Percentiles rank a stretch among this genome's conserved stretches.
Conservation (phyloP, 2,797 vertebrate genomes). For the Peromyscus attwateri region DNA sequence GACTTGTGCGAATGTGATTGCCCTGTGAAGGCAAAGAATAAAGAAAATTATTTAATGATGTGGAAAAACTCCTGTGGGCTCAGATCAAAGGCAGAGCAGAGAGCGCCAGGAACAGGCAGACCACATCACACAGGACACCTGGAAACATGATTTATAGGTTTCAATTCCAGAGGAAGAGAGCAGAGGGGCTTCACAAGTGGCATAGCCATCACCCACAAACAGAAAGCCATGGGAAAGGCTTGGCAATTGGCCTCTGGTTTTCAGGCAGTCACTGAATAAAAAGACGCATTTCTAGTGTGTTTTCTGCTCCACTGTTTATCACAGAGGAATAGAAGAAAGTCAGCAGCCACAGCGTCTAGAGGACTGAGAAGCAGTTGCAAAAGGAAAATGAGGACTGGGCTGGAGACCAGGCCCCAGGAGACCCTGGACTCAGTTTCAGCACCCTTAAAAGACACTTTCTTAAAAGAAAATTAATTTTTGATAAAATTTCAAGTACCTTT, state of each 20-base stretch:
- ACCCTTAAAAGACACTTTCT: not conserved
- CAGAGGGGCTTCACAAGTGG: not conserved
- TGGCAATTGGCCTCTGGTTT: not conserved
- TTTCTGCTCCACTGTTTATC: not conserved
- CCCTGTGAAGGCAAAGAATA: conserved; percentile 24
- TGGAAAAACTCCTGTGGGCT: conserved; percentile 20
- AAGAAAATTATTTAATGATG: conserved; percentile 59
- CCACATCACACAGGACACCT: not conserved
- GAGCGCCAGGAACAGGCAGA: not conserved
- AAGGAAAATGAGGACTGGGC: not conserved
- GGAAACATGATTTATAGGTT: not conserved
- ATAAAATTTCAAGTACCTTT: not conserved
- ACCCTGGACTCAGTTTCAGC: not conserved
- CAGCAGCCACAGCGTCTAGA: not conserved
- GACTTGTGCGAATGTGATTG: conserved; percentile 48
- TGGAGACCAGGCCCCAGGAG: not conserved
- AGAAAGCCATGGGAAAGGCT: not conserved
- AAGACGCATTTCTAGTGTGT: not conserved
- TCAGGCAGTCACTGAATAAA: not conserved
- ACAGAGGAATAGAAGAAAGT: not conserved
- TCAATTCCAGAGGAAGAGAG: not conserved
- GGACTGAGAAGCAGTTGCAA: not conserved
- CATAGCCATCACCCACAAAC: not conserved
- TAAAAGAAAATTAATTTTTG: not conserved
- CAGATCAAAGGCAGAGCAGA: not conserved